phyloP scores from a whole-genome alignment of 2,888 invertebrate species.

The Mactromeris polynyma region DNA sequence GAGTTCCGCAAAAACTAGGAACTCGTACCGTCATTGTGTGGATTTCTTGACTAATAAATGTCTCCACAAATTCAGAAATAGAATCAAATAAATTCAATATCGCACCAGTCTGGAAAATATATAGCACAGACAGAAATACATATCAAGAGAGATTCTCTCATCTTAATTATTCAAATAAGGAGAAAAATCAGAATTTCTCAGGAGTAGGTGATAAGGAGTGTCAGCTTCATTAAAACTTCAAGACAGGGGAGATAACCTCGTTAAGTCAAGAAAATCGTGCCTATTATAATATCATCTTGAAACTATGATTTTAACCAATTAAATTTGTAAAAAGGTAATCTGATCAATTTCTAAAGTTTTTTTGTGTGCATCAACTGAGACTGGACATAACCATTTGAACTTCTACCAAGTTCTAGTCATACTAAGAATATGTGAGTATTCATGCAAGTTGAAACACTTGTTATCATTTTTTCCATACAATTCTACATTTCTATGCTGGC shows the following conservation, averaged over 20 bases:
- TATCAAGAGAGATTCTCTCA: neutral
- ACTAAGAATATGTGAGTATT: too few relatives aligned
- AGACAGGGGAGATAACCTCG: neutral
- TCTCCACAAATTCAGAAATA: neutral
- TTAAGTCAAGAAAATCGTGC: neutral
- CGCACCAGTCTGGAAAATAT: neutral
- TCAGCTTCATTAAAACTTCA: neutral
- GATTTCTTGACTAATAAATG: neutral
- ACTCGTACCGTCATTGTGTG: too few relatives aligned
- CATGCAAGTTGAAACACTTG: too few relatives aligned
- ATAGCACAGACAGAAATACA: neutral
- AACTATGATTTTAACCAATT: neutral
- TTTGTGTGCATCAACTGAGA: too few relatives aligned
- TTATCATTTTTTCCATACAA: too few relatives aligned
- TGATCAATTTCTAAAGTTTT: neutral
- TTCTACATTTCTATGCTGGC: too few relatives aligned
- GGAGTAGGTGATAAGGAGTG: neutral
- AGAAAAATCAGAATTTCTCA: neutral
- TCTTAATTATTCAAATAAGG: neutral
- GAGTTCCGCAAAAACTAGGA: too few relatives aligned
- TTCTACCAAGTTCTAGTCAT: too few relatives aligned
- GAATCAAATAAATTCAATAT: neutral
- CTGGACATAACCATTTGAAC: too few relatives aligned
- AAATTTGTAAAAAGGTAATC: neutral
- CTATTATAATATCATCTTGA: neutral